These are phyloP conservation scores for Antennarius maculatus DNA, from an alignment of 2,797 vertebrate genomes.

Conservation along the genomic window DNA sequence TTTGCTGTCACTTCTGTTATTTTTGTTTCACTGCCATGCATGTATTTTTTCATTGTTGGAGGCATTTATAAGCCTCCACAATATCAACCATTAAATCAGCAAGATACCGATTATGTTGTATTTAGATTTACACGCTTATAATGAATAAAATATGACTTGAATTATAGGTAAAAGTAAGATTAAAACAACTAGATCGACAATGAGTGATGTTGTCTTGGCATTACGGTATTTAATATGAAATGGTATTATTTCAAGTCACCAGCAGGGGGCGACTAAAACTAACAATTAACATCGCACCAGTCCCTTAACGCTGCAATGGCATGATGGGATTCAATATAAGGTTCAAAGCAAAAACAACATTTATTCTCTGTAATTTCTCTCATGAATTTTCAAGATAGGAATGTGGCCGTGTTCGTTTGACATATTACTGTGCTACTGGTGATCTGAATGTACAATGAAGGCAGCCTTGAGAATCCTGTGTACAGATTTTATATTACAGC, in stretches of 20 bases:
- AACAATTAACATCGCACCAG: conserved; percentile 18
- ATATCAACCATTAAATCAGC: too few relatives aligned
- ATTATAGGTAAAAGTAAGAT: too few relatives aligned
- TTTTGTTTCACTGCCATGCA: too few relatives aligned
- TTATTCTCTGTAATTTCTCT: conserved; percentile 4
- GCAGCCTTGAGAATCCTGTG: not conserved
- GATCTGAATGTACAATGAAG: conserved; percentile 1
- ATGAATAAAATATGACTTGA: too few relatives aligned
- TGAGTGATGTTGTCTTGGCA: too few relatives aligned
- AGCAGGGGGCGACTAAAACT: conserved; percentile 63
- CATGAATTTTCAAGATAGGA: not conserved
- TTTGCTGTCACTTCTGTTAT: too few relatives aligned
- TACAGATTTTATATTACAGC: not conserved
- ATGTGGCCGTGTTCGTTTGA: conserved; percentile 1
- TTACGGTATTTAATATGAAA: not conserved
- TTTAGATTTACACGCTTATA: too few relatives aligned
- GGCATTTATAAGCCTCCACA: too few relatives aligned
- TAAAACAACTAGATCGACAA: too few relatives aligned
- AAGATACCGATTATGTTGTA: too few relatives aligned
- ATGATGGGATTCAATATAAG: conserved; percentile 4
- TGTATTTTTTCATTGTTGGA: too few relatives aligned
- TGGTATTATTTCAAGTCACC: conserved; percentile 28
- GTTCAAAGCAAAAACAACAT: conserved; percentile 10
- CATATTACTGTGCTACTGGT: not conserved
- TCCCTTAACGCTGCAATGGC: conserved; percentile 12